Base-by-base conservation (phyloP, 2,888 invertebrate species). In the Sinelater perroti region DNA sequence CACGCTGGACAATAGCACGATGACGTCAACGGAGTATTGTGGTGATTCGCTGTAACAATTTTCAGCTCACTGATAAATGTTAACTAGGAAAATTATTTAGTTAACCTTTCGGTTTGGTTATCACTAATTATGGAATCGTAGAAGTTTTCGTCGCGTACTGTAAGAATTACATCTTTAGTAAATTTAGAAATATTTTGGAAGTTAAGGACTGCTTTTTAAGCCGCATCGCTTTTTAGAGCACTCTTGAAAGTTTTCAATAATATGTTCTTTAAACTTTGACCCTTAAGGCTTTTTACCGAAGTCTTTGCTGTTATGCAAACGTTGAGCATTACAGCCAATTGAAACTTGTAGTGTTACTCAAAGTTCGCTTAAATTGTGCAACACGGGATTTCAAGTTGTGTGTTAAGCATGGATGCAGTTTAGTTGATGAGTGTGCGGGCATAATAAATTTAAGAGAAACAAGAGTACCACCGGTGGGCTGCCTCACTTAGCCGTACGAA, bases 341-440 rank as follows among this genome's bases (percentile, higher is more conserved):
- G 26, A 17, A 36, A 50, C 11, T 36, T 16, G 38, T 38, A 50
- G 14, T 50, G 38, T 40, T 24, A 8, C 24, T 38, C n/a, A 21
- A 24, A 40, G 24, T 18, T 28, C 11, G 26, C 36, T 13, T 50
- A 50, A 50, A 50, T 50, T 50, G 38, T 36, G 50, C 36, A 50
- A 24, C 13, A 50, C 35, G 38, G 28, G 38, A 38, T n/a, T n/a
- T 50, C 28, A 36, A 38, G 28, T 18, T 28, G 36, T 24, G 50
- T 38, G 50, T 38, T 50, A 38, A 50, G 17, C 16, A 24, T 40
- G 14, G 35, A 16, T 40, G 14, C 24, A 24, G 20, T 14, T n/a
- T 24, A 14, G 4, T 16, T 20, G 40, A 40, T 40, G n/a, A 40
- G 26, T 40, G 24, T 13, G 13, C 8, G 40, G 24, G 10, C 2